Base-by-base conservation (phyloP, 1,140 invertebrate species). In the Drosophila gunungcola region DNA sequence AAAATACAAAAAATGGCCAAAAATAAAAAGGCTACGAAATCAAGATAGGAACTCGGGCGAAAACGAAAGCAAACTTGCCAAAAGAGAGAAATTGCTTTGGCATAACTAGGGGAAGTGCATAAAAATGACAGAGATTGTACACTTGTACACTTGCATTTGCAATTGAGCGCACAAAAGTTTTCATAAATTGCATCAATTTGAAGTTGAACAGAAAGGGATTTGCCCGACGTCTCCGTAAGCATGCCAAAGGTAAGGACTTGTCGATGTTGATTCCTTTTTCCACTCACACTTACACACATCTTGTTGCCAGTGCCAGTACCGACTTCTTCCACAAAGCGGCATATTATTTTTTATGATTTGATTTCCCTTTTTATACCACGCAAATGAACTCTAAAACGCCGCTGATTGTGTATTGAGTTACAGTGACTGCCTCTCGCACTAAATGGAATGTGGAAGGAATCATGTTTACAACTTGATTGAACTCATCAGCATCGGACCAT, bases 181-280 rank as follows among this genome's bases (percentile, higher is more conserved):
- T 86, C 83, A 86, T 86, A 86, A 86, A 86, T 86, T 86, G 83
- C 83, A 86, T 86, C 83, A 86, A 86, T 86, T 86, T 86, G 75
- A 64, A 88, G 83, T 82, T 45, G 52, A 54, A 49, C 25, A 11
- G 48, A 42, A 29, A 10, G 13, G 12, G 36, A 51, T 43, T 52
- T 16, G 32, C 46, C 25, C 39, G 43, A 51, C 48, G 43, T 55
- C 48, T 60, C 41, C 52, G n/a, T 64, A 61, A 57, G 67, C 63
- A 76, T 69, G 74, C 48, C 73, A 81, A 85, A 85, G 82, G 81
- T 85, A 85, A 78, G 55, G 75, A 53, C 61, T 76, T 60, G 52
- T 72, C 80, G 78, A 78, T 78, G 56, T 64, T 60, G 68, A 52
- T 75, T 74, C 45, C 11, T 3, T 63, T 38, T 51, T 32, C 42